Evolutionary conservation across 2,797 vertebrate species (phyloP), one percentile per base, ranked within the genome.

Genomic region (Merluccius polli): DNA sequence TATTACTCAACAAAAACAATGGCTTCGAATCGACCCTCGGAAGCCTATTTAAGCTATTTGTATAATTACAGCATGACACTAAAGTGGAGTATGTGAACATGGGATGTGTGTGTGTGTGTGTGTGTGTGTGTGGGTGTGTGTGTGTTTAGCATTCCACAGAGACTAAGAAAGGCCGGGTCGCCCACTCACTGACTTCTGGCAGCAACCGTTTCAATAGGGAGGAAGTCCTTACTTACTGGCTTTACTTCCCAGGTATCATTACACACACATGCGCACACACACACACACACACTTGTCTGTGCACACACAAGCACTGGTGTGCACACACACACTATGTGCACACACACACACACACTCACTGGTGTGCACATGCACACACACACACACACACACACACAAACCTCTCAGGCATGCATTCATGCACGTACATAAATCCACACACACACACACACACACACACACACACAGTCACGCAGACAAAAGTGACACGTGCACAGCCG

Each of bases 111-210:
- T 33, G 36, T 52, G 36, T 44, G 36, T 48, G 29, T 70, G 65
- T 31, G 74, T 86, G 82, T 84, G 72, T 70, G 77, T 52, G 71
- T 69, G 38, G 21, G 32, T 76, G 79, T 75, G 80, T 69, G 77
- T 78, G 79, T 81, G 79, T 71, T 36, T 83, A 73, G 87, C 87
- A 89, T 90, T 90, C 88, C 88, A 83, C 75, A 81, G 87, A 85
- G 87, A 89, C 82, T 84, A 44, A 74, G 2, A 41, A 78, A 85
- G 85, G 86, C 83, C 81, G 27, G 71, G 21, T 16, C 67, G 67
- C 30, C 77, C 38, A 36, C 18, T 48, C 33, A 52, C 73, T 18
- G 33, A 32, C 27, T 32, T 31, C 38, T 77, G 76, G 72, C 72
- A 70, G 38, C 27, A 33, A 71, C 73, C 52, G 36, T 15, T 69